Evolutionary conservation across 23 tunicate genomes (phyloP), one percentile per base, ranked within the genome.

Genomic region (Ciona savignyi): DNA sequence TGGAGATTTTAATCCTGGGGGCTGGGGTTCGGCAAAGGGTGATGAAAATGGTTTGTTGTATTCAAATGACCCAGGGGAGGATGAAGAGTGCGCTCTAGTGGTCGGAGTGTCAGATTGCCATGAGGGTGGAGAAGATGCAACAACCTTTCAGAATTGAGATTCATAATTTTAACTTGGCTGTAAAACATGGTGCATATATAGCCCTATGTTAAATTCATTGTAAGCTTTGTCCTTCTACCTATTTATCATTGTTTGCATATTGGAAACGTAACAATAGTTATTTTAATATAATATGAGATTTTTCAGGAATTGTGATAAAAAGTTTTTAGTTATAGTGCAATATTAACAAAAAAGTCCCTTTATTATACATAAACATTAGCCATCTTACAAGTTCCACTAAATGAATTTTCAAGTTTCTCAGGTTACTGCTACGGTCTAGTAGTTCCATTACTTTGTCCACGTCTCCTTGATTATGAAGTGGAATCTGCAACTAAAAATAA

Each of bases 381-480:
- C n/a, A 33, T 68, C 93, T 51, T 48, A 90, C 97, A 66, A 70
- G 67, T 34, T 91, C 91, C 21, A 66, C 72, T 3, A 91, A 67
- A 25, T 73, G 48, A 33, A 91, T 84, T 26, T 78, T 76, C 21
- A 91, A 31, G 66, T 91, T 79, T 30, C 74, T 79, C 30, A 76
- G 60, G n/a, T 75, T 60, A 30, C 78, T 63, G 75, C 62, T 85
- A 23, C 51, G 64, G 62, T 91, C 97, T 66, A 91, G 56, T 15
- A 91, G 64, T 67, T 80, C 84, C 3, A 91, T 74, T 49, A 85
- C 83, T 35, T 91, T 74, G 49, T 91, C 97, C 34, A 91, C 84
- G 76, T 91, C 83, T 25, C 27, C 72, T 76, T 91, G 97, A 32
- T 66, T 85, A 30, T 71, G 79, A 2, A 91, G 33, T 3, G 87